phyloP scores from a whole-genome alignment of 2,888 invertebrate genomes.

The Pelosia muscerda region DNA sequence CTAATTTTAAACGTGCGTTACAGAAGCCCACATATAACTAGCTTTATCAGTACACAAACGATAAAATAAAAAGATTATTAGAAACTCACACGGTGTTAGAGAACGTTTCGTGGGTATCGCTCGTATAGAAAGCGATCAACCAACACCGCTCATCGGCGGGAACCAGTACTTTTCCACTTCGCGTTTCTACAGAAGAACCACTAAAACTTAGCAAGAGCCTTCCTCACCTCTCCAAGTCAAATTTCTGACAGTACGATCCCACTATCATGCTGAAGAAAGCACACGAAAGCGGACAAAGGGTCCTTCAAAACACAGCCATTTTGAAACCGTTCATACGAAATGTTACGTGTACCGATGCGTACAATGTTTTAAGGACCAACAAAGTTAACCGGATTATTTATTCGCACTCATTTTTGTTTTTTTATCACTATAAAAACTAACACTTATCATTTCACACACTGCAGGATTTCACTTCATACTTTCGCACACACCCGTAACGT shows the following conservation, averaged over 20 bases:
- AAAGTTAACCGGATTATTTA: slow-evolving; percentile 73
- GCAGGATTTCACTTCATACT: slow-evolving; percentile 87
- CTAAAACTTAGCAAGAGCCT: slow-evolving; percentile 63
- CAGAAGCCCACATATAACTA: slow-evolving; percentile 55
- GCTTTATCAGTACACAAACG: slow-evolving; percentile 57
- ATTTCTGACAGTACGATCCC: slow-evolving; percentile 88
- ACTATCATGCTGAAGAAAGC: slow-evolving; percentile 90
- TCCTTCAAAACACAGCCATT: slow-evolving; percentile 91
- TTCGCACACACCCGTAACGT: slow-evolving; percentile 85
- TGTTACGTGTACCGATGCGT: slow-evolving; percentile 82
- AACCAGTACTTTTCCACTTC: slow-evolving; percentile 81
- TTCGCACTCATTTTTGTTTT: slow-evolving; percentile 85
- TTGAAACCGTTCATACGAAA: slow-evolving; percentile 87
- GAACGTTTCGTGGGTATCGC: slow-evolving; percentile 77
- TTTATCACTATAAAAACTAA: slow-evolving; percentile 82
- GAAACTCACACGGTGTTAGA: slow-evolving; percentile 83
- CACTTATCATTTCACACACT: slow-evolving; percentile 86
- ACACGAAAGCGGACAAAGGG: slow-evolving; percentile 88
- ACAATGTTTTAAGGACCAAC: slow-evolving; percentile 67
- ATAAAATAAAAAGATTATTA: slow-evolving; percentile 73
- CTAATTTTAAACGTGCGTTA: slow-evolving; percentile 62
- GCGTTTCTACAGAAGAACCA: slow-evolving; percentile 58
- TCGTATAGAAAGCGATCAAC: slow-evolving; percentile 82
- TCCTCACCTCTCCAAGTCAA: slow-evolving; percentile 89
- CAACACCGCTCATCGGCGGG: slow-evolving; percentile 73